Conservation (phyloP, 1,140 invertebrate species). For the Paraescarpia echinospica region DNA sequence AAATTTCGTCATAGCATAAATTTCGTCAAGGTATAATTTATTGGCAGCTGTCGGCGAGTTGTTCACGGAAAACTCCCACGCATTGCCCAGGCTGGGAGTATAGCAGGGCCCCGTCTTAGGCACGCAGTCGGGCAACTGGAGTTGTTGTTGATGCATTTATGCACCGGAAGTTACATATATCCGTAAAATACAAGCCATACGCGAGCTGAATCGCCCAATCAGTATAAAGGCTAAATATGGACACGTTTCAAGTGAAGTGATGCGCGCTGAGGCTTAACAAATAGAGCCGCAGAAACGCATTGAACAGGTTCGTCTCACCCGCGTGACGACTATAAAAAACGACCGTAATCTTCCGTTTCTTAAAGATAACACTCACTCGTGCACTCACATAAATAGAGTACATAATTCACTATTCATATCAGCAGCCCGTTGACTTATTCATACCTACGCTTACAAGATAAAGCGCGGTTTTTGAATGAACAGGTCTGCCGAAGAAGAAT, state of each 20-base stretch:
- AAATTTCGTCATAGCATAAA: no score
- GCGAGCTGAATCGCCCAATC: neutral
- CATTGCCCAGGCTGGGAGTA: neutral
- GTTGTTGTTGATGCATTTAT: neutral
- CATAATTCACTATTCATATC: no score
- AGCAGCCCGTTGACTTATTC: no score
- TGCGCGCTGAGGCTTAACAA: neutral
- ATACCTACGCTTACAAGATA: no score
- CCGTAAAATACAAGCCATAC: neutral
- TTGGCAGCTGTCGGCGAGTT: neutral
- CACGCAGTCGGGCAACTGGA: neutral
- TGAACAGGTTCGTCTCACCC: neutral
- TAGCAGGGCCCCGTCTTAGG: neutral
- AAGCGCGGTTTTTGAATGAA: no score
- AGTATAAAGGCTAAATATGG: neutral
- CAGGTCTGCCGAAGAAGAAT: no score
- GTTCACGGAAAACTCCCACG: neutral
- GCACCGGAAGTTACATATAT: neutral
- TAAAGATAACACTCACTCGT: neutral
- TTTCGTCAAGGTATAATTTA: neutral
- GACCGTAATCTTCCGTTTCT: neutral
- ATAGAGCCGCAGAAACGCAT: neutral
- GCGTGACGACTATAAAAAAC: neutral
- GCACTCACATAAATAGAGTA: neutral
- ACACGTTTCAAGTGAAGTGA: neutral